Evolutionary conservation across 2,888 invertebrate genomes (phyloP).

Genomic region (Cheiracanthium punctorium): DNA sequence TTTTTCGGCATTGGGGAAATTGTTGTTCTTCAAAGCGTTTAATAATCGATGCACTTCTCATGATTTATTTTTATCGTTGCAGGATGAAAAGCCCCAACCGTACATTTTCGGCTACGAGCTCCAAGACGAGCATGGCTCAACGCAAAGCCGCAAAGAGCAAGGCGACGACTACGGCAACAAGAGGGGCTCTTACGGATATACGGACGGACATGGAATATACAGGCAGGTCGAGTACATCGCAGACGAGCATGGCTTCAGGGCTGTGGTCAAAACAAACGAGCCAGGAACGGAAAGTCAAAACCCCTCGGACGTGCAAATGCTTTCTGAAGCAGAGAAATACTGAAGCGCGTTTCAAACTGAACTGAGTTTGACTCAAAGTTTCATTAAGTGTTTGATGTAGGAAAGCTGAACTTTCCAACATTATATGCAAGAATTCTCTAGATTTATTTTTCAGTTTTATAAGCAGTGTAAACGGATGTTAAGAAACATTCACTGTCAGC

Average conservation of each 20-base stretch:
- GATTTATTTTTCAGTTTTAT: neutral
- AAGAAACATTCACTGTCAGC: too few species aligned
- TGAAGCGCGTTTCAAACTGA: neutral
- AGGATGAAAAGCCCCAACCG: conserved; percentile 65
- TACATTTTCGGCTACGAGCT: conserved; percentile 71
- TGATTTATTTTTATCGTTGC: neutral
- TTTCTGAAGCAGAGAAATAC: conserved; percentile 39
- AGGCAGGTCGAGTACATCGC: conserved; percentile 70
- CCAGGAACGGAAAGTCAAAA: conserved; percentile 65
- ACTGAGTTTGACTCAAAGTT: too few species aligned
- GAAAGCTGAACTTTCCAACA: neutral
- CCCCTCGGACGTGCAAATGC: conserved; percentile 52
- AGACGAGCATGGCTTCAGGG: conserved; percentile 69
- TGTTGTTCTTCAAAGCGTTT: too few species aligned
- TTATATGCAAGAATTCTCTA: neutral
- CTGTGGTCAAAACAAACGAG: conserved; percentile 70
- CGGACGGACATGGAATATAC: conserved; percentile 69
- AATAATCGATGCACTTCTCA: too few species aligned
- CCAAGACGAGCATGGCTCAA: conserved; percentile 65
- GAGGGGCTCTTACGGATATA: conserved; percentile 70
- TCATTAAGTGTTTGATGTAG: too few species aligned
- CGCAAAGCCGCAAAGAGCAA: conserved; percentile 62
- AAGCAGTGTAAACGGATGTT: neutral
- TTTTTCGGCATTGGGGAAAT: too few species aligned
- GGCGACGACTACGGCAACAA: conserved; percentile 71